Base-by-base conservation (phyloP, 2,888 invertebrate genomes). In the Ellobium chinense region DNA sequence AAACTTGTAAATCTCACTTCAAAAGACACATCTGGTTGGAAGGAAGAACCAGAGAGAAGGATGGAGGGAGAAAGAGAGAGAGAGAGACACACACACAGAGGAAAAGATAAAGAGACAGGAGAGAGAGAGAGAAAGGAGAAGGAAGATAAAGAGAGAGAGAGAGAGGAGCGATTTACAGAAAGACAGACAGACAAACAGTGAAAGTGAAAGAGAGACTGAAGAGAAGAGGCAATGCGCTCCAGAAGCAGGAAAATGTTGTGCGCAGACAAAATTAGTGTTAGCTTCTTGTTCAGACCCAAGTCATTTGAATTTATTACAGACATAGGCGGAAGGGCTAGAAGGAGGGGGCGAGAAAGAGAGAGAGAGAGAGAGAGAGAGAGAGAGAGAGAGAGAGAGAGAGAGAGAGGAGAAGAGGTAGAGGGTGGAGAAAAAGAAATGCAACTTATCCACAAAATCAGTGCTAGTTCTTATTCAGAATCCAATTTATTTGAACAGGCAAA, bases 351-450 rank as follows among this genome's bases (percentile, higher is more conserved):
- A 65, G 27, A 65, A 65, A 9, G 14, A 34, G 65, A 65, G 65
- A 65, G 65, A 65, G 27, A 34, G 62, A 9, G n/a, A n/a, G 65
- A 9, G 34, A 29, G 65, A 65, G 65, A 68, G 68, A 68, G 37
- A 37, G 39, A 37, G n/a, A 37, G 24, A 21, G 39, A 37, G 39
- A 37, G 68, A 36, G 37, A 37, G 36, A 37, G 12, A 7, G n/a
- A 14, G 14, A n/a, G 34, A 34, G n/a, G 65, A 65, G 65, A 65
- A n/a, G 29, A n/a, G n/a, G 31, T 9, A 7, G 9, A 34, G 31
- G n/a, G 29, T 9, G 9, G n/a, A 37, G n/a, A 68, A 7, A n/a
- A 12, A 65, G 65, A 65, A n/a, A n/a, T n/a, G n/a, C n/a, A n/a
- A n/a, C n/a, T n/a, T n/a, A n/a, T n/a, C n/a, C n/a, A n/a, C n/a